A percentile compares a stretch with the other conserved stretches of the same genome.
Evolutionary conservation across 2,113 vertebrate species (phyloP).

Genomic region (Phycodurus eques): DNA sequence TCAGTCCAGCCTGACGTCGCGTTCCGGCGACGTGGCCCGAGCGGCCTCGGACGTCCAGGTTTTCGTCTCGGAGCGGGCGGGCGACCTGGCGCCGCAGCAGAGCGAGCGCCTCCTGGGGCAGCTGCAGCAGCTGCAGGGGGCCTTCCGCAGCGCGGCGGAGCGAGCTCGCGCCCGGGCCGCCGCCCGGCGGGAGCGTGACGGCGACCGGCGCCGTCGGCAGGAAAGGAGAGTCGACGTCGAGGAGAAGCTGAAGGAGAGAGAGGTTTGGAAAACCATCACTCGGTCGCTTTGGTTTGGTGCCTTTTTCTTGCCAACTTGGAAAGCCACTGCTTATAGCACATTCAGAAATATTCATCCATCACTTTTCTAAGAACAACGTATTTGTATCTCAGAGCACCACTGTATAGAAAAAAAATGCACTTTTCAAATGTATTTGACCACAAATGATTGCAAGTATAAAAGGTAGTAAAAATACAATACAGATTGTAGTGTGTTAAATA

Average conservation of each 20-base stretch:
- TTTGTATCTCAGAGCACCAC: no score
- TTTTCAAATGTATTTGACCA: no score
- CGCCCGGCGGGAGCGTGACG: conserved; percentile 64
- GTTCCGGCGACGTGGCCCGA: conserved; percentile 75
- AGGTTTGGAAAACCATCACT: conserved; percentile 70
- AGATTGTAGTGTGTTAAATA: no score
- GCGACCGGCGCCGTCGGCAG: conserved; percentile 46
- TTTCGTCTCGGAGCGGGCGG: conserved; percentile 86
- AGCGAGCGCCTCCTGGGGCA: conserved; percentile 82
- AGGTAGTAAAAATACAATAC: no score
- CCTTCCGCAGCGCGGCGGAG: conserved; percentile 78
- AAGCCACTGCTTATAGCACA: not conserved
- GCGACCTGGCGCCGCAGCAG: conserved; percentile 83
- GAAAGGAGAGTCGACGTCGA: conserved; percentile 46
- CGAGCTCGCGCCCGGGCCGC: conserved; percentile 62
- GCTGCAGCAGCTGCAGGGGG: conserved; percentile 83
- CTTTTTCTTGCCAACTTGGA: conserved; percentile 21
- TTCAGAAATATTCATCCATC: not conserved
- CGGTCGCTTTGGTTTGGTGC: conserved; percentile 18
- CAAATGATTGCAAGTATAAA: no score
- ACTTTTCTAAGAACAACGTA: no score
- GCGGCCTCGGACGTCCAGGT: conserved; percentile 81
- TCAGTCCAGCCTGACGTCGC: conserved; percentile 68
- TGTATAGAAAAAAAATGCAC: no score
- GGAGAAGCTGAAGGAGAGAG: conserved; percentile 64